A percentile compares a stretch with the other conserved stretches of the same genome.
phyloP scores from a whole-genome alignment of 2,888 invertebrate species.

The Pantelozetes paolii region DNA sequence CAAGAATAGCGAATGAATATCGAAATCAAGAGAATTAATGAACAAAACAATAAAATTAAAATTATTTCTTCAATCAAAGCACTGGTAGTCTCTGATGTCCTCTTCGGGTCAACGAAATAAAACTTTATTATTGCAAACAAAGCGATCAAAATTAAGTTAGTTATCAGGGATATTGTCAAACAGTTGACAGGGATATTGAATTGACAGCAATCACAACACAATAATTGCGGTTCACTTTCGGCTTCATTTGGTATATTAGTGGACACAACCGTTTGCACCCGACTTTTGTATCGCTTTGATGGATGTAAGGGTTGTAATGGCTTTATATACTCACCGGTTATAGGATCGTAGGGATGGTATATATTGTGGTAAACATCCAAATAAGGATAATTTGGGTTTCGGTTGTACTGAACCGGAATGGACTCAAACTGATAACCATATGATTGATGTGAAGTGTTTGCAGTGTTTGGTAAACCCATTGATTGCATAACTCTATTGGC shows the following conservation, averaged over 20 bases:
- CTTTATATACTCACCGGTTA: conserved; percentile 41
- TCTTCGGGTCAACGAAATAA: conserved; percentile 19
- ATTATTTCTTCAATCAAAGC: conserved; percentile 28
- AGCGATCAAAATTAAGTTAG: conserved; percentile 28
- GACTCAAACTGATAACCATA: not conserved
- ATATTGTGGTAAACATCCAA: conserved; percentile 38
- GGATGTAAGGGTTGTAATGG: not conserved
- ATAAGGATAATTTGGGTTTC: conserved; percentile 24
- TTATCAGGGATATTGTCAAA: conserved; percentile 35
- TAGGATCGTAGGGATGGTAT: conserved; percentile 42
- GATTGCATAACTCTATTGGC: not conserved
- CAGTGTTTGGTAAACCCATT: not conserved
- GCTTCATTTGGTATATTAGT: not conserved
- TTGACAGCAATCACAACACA: conserved; percentile 38
- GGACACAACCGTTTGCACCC: not conserved
- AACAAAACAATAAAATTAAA: not conserved
- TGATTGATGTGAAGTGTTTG: no score
- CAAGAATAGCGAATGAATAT: not conserved
- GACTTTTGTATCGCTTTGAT: conserved; percentile 4
- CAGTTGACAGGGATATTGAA: conserved; percentile 18
- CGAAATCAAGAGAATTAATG: not conserved
- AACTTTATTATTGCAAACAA: conserved; percentile 33
- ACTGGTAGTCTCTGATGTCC: not conserved
- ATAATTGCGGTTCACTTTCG: conserved; percentile 33
- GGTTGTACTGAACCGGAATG: conserved; percentile 21